Conservation (phyloP, 2,888 invertebrate species). For the Cataglyphis rosenhaueri region DNA sequence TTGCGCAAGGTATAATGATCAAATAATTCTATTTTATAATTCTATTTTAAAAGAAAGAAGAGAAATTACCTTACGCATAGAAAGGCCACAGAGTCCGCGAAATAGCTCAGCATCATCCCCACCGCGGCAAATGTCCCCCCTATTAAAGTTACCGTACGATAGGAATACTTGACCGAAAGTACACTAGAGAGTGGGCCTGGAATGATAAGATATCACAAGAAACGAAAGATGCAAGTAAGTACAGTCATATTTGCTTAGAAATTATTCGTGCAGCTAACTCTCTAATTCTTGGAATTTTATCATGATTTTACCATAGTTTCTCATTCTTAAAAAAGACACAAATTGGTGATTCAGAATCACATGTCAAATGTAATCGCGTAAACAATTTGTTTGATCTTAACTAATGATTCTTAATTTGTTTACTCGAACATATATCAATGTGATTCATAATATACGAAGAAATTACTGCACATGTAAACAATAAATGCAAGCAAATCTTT, state of each 20-base stretch:
- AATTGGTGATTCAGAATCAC: conserved; percentile 15
- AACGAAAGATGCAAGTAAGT: neutral
- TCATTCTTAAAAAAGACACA: neutral
- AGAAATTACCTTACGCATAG: conserved; percentile 91
- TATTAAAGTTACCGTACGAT: conserved; percentile 92
- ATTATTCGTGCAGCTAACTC: neutral
- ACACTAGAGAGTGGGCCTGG: conserved; percentile 94
- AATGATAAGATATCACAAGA: conserved; percentile 31
- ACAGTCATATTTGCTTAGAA: neutral
- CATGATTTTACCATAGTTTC: neutral
- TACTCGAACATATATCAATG: neutral
- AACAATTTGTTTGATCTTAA: neutral
- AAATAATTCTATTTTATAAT: neutral
- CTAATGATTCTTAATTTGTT: neutral
- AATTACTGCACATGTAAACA: neutral
- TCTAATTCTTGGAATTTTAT: neutral
- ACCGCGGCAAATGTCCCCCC: conserved; percentile 93
- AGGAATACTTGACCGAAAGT: conserved; percentile 93
- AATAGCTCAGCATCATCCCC: conserved; percentile 94
- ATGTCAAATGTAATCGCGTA: neutral
- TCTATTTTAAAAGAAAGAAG: neutral
- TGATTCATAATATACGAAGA: neutral
- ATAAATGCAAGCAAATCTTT: neutral
- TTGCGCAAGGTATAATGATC: neutral
- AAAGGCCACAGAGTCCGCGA: conserved; percentile 92